A percentile compares a stretch with the other conserved stretches of the same genome.
Evolutionary conservation across 2,113 vertebrate genomes (phyloP).

Genomic region (Mustelus asterias): DNA sequence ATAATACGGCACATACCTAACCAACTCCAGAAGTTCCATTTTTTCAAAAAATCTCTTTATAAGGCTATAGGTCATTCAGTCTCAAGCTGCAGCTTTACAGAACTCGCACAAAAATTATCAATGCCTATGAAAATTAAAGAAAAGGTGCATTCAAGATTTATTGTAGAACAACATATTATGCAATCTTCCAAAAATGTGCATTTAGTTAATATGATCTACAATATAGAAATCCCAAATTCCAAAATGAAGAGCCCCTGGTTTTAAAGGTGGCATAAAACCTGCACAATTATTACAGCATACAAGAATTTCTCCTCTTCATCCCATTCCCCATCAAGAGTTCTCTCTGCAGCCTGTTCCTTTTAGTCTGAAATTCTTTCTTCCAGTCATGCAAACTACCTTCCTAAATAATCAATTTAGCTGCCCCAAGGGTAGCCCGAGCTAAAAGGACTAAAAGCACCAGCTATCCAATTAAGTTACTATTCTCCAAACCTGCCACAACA

Average conservation of each 20-base stretch:
- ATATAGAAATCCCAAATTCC: background rate
- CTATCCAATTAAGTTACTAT: background rate
- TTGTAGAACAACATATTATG: background rate
- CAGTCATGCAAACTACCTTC: background rate
- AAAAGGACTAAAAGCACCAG: background rate
- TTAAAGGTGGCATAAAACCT: background rate
- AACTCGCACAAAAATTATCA: background rate
- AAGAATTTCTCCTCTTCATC: background rate
- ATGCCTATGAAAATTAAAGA: background rate
- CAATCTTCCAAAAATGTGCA: background rate
- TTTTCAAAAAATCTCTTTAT: background rate
- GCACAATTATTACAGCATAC: background rate
- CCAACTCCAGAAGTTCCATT: background rate
- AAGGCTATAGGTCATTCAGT: background rate
- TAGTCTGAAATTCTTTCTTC: background rate
- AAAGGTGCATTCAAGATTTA: background rate
- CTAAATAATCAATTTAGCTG: background rate
- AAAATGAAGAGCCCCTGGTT: background rate
- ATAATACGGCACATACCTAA: background rate
- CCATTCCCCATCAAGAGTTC: background rate
- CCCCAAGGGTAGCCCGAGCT: background rate
- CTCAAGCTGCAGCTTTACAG: background rate
- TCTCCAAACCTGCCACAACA: background rate
- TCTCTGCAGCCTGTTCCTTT: background rate
- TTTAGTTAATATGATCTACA: background rate